Base-by-base conservation (phyloP, 1,140 invertebrate species). In the Eriosoma lanigerum region DNA sequence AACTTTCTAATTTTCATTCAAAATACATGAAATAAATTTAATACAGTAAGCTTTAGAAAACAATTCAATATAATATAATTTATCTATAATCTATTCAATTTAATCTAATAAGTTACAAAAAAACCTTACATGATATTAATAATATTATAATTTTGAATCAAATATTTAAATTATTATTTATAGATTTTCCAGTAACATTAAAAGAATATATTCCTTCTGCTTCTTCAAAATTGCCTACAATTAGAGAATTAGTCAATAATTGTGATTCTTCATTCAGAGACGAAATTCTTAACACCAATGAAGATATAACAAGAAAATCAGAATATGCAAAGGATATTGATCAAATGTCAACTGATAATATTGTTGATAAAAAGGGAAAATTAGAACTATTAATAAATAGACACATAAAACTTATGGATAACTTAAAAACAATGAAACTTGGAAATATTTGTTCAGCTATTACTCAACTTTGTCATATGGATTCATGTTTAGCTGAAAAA, bases 381-480 rank as follows among this genome's bases (percentile, higher is more conserved):
- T 58, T 82, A 38, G 76, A 66, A 56, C 76, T 52, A 85, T 86
- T 96, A 44, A 89, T 96, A 13, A 88, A 87, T 8, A 91, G 93
- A 81, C 94, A 96, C 86, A 90, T 90, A 0, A 93, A 95, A 82
- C 96, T 96, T 85, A 86, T 97, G n/a, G 93, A 96, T 83, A 86
- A 88, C 38, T 90, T 92, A 75, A 88, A 91, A 60, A 92, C 95
- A 85, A 91, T 94, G 8, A 91, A 92, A 83, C 93, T 93, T 0
- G 89, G 92, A 81, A 91, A 93, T 83, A 92, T 98, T 82, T 87
- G 98, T 26, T 87, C 90, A 32, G 93, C 95, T 0, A 88, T 94
- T 0, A 90, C 93, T 2, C 96, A 98, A 84, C 87, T 99, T 1
- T 96, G 95, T 86, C 96, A 99, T 86, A 93, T 95, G 89, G 95